Conservation (phyloP, 2,113 vertebrate species). For the Ahaetulla prasina region DNA sequence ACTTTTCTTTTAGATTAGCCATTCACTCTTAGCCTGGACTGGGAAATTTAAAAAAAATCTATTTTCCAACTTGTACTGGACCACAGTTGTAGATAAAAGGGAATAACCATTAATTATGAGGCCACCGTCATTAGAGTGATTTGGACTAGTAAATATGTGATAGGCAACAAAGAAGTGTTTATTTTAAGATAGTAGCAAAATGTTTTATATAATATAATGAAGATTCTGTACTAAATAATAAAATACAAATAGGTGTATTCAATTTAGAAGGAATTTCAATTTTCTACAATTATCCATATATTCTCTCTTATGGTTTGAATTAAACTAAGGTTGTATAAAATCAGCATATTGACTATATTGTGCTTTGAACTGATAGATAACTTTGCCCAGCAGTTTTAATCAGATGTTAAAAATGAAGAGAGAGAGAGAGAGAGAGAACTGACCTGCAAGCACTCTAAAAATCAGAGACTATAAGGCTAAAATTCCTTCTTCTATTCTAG, state of each 20-base stretch:
- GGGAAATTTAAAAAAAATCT: background rate
- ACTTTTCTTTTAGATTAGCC: background rate
- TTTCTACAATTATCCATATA: background rate
- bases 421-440: background rate
- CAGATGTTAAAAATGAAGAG: background rate
- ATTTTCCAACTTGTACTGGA: background rate
- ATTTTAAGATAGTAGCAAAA: slow-evolving; percentile 11
- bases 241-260: background rate
- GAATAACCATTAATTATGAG: background rate
- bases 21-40: background rate
- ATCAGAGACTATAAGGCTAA: background rate
- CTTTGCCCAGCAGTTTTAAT: background rate
- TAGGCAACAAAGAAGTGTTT: background rate
- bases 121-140: background rate
- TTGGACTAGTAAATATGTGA: background rate
- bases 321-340: background rate
- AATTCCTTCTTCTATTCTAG: background rate
- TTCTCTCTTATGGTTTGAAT: background rate
- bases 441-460: background rate
- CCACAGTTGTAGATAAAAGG: background rate
- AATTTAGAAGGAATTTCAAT: background rate
- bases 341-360: background rate
- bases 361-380: background rate
- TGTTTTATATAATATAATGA: background rate
- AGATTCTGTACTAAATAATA: background rate